phyloP scores from a whole-genome alignment of 1,140 invertebrate genomes.

The Pseudomyrmex gracilis region DNA sequence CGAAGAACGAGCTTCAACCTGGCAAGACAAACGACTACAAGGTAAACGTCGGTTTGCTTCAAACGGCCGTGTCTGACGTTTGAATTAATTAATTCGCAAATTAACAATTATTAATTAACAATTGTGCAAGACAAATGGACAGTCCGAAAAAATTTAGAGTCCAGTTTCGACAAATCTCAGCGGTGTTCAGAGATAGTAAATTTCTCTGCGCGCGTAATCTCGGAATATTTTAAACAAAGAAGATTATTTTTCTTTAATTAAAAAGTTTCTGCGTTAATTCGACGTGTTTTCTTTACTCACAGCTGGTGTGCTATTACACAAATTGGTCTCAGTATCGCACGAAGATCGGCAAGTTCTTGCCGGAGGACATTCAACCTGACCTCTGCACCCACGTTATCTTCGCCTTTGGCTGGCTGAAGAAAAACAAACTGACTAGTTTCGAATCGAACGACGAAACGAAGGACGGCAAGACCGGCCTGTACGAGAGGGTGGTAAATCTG shows the following conservation, averaged over 20 bases:
- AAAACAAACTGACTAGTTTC: constrained; percentile 95
- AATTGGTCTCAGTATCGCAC: constrained; percentile 99
- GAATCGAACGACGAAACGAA: constrained; percentile 97
- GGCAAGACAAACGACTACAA: constrained; percentile 87
- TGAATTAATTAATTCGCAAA: no score
- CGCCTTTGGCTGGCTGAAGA: constrained; percentile 98
- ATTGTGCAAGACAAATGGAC: background rate
- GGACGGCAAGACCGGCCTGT: constrained; percentile 95
- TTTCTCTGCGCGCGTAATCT: no score
- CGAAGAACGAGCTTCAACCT: constrained; percentile 86
- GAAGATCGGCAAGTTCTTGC: constrained; percentile 96
- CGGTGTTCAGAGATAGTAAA: no score
- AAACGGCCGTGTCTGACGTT: no score
- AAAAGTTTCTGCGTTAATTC: constrained; percentile 4
- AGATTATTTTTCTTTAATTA: no score
- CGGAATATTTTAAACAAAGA: no score
- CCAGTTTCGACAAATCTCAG: no score
- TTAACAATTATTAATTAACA: constrained; percentile 34
- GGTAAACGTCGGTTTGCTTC: constrained; percentile 65
- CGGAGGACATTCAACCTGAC: constrained; percentile 97
- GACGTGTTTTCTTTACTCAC: background rate
- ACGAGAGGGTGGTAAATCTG: constrained; percentile 93
- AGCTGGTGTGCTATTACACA: constrained; percentile 98
- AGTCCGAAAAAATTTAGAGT: no score
- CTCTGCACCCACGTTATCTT: constrained; percentile 98